A percentile compares a stretch with the other conserved stretches of the same genome.
These are phyloP conservation scores for Ancistrus triradiatus DNA, from an alignment of 2,113 vertebrate genomes.

Conservation along the genomic window DNA sequence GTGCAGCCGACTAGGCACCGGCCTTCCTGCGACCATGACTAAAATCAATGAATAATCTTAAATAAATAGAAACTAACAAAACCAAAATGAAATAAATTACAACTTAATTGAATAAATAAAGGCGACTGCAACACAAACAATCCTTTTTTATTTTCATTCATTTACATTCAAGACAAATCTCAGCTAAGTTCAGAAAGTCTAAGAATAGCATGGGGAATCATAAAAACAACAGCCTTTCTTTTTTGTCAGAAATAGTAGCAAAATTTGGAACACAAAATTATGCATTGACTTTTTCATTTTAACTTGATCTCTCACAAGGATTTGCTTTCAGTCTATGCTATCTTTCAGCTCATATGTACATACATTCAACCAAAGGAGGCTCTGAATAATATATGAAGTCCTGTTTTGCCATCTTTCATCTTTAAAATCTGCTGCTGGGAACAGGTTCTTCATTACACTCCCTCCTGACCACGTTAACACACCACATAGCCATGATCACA, in stretches of 20 bases:
- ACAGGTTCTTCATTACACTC: constrained; percentile 13
- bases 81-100: no score
- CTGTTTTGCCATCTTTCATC: constrained; percentile 35
- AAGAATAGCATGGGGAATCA: neutral
- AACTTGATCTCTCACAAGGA: constrained; percentile 31
- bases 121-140: no score
- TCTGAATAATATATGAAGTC: constrained; percentile 43
- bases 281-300: constrained; percentile 16
- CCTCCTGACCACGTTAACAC: constrained; percentile 35
- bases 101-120: no score
- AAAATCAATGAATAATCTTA: no score
- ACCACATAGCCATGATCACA: constrained; percentile 24
- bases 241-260: constrained; percentile 14
- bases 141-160: no score
- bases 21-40: no score
- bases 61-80: no score
- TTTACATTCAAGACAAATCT: neutral
- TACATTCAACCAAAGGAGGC: constrained; percentile 33
- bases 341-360: constrained; percentile 38
- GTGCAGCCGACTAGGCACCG: no score
- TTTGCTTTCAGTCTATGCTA: constrained; percentile 36
- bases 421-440: constrained; percentile 30
- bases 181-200: neutral
- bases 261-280: neutral
- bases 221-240: neutral